phyloP scores from a whole-genome alignment of 2,888 invertebrate genomes.

The Drosophila cognata region DNA sequence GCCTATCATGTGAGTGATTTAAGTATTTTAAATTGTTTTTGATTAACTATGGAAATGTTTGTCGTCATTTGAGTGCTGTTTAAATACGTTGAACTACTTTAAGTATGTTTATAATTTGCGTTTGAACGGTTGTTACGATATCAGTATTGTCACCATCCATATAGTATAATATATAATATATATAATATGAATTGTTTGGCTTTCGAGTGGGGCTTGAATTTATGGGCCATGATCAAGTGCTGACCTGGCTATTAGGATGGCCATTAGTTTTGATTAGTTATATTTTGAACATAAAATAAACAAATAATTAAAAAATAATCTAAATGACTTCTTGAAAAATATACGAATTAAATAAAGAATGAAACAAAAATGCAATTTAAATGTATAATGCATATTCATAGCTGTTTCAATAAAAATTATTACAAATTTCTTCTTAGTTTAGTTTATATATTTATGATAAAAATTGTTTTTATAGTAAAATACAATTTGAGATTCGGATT shows the following conservation, averaged over 20 bases:
- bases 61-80: constrained; percentile 45
- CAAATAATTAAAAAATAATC: no score
- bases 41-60: constrained; percentile 29
- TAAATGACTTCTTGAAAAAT: neutral
- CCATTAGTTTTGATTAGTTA: constrained; percentile 37
- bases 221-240: constrained; percentile 29
- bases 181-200: neutral
- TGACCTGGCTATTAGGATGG: neutral
- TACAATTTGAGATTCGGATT: neutral
- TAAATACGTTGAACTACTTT: constrained; percentile 25
- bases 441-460: no score
- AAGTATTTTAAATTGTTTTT: constrained; percentile 25
- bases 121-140: constrained; percentile 15
- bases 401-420: no score
- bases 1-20: constrained; percentile 17
- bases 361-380: no score
- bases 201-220: neutral
- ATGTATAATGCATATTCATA: no score
- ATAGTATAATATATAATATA: neutral
- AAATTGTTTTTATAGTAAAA: neutral
- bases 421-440: no score
- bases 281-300: neutral
- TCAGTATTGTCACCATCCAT: constrained; percentile 22
- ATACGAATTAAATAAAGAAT: no score
- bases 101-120: constrained; percentile 32